phyloP scores from a whole-genome alignment of 2,888 invertebrate species.

The Ichneumon xanthorius region DNA sequence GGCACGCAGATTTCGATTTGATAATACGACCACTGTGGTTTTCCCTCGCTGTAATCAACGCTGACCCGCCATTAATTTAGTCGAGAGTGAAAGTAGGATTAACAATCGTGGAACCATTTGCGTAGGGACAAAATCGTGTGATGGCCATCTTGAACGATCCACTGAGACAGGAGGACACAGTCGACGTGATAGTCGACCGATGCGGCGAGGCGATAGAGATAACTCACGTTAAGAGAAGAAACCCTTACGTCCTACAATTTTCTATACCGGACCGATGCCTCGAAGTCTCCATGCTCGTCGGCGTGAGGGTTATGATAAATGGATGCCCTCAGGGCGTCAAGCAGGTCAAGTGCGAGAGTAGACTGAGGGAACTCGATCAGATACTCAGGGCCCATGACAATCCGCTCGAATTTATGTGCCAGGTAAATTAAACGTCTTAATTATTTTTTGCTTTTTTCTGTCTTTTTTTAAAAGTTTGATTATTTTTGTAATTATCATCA shows the following conservation, averaged over 20 bases:
- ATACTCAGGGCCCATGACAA: slow-evolving; percentile 91
- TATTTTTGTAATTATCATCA: neutral
- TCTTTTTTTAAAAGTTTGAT: slow-evolving; percentile 12
- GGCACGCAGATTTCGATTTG: too few relatives aligned
- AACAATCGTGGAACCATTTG: slow-evolving; percentile 16
- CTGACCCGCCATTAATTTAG: neutral
- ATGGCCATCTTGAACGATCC: slow-evolving; percentile 93
- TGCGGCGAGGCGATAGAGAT: slow-evolving; percentile 92
- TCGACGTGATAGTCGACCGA: slow-evolving; percentile 92
- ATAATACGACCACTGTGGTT: neutral
- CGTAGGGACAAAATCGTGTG: slow-evolving; percentile 93
- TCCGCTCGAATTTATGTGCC: slow-evolving; percentile 95
- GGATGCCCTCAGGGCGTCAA: slow-evolving; percentile 92
- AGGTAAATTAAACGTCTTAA: slow-evolving; percentile 85
- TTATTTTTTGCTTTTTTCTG: neutral
- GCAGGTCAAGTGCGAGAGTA: slow-evolving; percentile 95
- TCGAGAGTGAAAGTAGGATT: neutral
- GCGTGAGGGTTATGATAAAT: slow-evolving; percentile 93
- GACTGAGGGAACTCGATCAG: slow-evolving; percentile 93
- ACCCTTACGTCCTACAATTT: slow-evolving; percentile 94
- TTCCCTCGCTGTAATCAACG: too few relatives aligned
- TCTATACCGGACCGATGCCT: slow-evolving; percentile 93
- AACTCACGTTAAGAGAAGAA: slow-evolving; percentile 91
- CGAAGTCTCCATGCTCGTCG: slow-evolving; percentile 93
- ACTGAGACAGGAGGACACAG: slow-evolving; percentile 90